These are phyloP conservation scores for Spheniscus humboldti DNA, from an alignment of 2,797 vertebrate genomes.

Conservation along the genomic window DNA sequence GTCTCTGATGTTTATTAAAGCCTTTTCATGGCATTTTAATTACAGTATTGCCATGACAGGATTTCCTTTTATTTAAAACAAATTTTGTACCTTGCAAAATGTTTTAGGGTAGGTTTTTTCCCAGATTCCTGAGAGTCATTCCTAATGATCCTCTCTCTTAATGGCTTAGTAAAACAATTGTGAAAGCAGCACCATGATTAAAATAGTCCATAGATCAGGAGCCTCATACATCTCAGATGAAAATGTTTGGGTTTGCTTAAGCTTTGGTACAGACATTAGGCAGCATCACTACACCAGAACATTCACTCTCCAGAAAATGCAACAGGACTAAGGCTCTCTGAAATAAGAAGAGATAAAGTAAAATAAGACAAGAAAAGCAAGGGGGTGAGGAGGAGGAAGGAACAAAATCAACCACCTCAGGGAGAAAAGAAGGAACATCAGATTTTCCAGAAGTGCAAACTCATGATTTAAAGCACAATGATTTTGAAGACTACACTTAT, in stretches of 20 bases:
- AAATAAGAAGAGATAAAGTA: not conserved
- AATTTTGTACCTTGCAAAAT: not conserved
- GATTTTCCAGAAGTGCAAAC: not conserved
- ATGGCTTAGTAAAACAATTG: not conserved
- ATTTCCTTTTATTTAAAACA: conserved; percentile 38
- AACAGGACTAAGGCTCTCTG: not conserved
- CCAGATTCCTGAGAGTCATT: not conserved
- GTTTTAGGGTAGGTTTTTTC: not conserved
- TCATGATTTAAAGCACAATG: not conserved
- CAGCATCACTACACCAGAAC: not conserved
- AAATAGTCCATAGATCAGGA: not conserved
- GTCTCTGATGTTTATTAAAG: not conserved
- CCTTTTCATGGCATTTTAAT: not conserved
- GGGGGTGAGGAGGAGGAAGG: too few species aligned
- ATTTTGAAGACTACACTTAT: not conserved
- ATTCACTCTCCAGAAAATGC: not conserved
- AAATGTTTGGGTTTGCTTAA: not conserved
- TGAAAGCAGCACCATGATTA: not conserved
- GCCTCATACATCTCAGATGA: not conserved
- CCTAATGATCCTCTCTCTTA: not conserved
- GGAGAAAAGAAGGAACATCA: not conserved
- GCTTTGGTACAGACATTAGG: not conserved
- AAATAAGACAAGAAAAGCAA: not conserved
- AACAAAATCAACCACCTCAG: not conserved
- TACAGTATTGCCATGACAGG: not conserved